Conservation (phyloP, 2,113 vertebrate genomes). For the Cavia porcellus region DNA sequence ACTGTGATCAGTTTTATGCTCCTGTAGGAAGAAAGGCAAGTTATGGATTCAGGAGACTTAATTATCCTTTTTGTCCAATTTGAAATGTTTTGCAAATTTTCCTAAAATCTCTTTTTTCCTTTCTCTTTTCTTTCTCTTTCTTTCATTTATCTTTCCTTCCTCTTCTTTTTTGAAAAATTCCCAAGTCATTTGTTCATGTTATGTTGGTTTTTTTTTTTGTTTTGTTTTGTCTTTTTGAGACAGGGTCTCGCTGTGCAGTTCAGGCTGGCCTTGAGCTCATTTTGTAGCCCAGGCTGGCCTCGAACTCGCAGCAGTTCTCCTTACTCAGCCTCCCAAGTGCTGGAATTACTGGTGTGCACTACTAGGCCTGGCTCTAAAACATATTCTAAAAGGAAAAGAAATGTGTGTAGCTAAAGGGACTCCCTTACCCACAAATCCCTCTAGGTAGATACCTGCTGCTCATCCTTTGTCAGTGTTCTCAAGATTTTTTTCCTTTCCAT, state of each 20-base stretch:
- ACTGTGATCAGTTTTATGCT: neutral
- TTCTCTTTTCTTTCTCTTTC: no score
- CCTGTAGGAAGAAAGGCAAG: neutral
- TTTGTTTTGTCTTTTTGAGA: no score
- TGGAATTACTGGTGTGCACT: neutral
- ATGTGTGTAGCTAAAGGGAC: neutral
- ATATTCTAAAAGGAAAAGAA: neutral
- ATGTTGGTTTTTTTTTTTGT: no score
- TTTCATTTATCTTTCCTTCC: no score
- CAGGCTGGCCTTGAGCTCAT: no score
- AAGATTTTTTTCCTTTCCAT: neutral
- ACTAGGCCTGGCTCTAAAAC: neutral
- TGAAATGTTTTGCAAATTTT: slow-evolving; percentile 7
- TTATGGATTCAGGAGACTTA: neutral
- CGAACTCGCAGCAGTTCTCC: neutral
- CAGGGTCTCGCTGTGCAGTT: no score
- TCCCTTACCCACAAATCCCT: neutral
- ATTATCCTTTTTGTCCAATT: neutral
- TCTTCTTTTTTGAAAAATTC: no score
- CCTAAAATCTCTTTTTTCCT: neutral
- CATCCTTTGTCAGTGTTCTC: neutral
- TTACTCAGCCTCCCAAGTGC: neutral
- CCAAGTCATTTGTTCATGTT: no score
- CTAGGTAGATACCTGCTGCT: neutral
- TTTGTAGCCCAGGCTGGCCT: neutral